These are phyloP conservation scores for Gavia stellata DNA, from an alignment of 2,113 vertebrate species.

Conservation along the genomic window DNA sequence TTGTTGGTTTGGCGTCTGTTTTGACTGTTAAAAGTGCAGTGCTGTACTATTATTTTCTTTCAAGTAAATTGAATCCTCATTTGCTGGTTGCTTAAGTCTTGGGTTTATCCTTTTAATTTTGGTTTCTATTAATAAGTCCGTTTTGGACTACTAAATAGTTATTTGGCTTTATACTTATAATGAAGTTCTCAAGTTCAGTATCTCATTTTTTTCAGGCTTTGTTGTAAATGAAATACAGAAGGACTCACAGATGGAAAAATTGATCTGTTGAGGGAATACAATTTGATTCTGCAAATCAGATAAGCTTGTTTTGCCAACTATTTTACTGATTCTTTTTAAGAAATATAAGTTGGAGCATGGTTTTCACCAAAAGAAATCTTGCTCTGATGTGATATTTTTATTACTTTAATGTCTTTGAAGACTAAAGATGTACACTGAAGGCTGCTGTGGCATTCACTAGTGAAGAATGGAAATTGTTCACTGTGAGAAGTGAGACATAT, in stretches of 20 bases:
- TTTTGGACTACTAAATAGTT: neutral
- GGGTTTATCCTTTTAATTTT: constrained; percentile 18
- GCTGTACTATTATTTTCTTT: neutral
- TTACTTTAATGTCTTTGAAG: neutral
- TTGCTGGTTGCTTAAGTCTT: neutral
- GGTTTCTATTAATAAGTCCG: neutral
- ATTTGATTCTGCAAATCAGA: neutral
- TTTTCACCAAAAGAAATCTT: neutral
- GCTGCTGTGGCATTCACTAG: neutral
- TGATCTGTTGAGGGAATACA: neutral
- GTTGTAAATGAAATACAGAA: neutral
- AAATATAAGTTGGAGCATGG: neutral
- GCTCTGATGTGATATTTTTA: neutral
- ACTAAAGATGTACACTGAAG: neutral
- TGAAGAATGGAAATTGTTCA: neutral
- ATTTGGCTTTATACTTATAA: neutral
- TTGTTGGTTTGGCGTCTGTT: neutral
- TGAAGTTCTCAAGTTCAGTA: neutral
- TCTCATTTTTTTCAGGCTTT: neutral
- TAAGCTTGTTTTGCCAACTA: neutral
- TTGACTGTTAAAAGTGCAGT: neutral
- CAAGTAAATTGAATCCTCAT: neutral
- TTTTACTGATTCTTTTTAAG: neutral
- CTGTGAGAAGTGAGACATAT: neutral
- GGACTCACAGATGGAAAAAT: neutral